Conservation (phyloP, 1,140 invertebrate genomes). For the Drosophila albomicans region DNA sequence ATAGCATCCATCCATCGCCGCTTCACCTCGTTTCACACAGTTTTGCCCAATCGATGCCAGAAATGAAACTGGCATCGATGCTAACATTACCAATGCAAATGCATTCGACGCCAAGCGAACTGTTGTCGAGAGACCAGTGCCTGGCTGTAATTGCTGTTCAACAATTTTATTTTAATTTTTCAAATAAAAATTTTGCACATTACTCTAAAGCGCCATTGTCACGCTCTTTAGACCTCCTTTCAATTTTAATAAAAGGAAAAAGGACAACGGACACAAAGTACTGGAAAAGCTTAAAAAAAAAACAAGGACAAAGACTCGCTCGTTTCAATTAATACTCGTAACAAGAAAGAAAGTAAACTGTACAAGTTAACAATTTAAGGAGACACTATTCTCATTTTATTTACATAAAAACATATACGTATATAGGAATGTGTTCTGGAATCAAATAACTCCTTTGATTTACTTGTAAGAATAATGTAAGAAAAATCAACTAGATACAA, state of each 20-base stretch:
- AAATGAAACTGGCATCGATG: slow-evolving; percentile 67
- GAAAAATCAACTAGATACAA: no score
- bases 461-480: no score
- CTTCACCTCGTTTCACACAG: neutral
- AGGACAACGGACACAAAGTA: slow-evolving; percentile 20
- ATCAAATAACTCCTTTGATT: no score
- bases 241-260: slow-evolving; percentile 56
- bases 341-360: neutral
- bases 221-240: neutral
- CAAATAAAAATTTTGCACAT: slow-evolving; percentile 70
- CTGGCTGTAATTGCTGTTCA: slow-evolving; percentile 60
- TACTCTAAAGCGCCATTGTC: slow-evolving; percentile 54
- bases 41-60: slow-evolving; percentile 24
- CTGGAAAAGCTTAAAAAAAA: slow-evolving; percentile 21
- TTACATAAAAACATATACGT: no score
- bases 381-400: neutral
- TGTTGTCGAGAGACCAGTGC: neutral
- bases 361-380: neutral
- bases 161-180: slow-evolving; percentile 70
- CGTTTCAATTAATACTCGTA: neutral
- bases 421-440: no score
- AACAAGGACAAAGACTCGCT: neutral
- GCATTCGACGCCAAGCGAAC: slow-evolving; percentile 54
- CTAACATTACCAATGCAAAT: slow-evolving; percentile 77
- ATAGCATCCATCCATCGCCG: neutral